These are phyloP conservation scores for Schlechtendalia chinensis DNA, from an alignment of 1,140 invertebrate genomes.

Conservation along the genomic window DNA sequence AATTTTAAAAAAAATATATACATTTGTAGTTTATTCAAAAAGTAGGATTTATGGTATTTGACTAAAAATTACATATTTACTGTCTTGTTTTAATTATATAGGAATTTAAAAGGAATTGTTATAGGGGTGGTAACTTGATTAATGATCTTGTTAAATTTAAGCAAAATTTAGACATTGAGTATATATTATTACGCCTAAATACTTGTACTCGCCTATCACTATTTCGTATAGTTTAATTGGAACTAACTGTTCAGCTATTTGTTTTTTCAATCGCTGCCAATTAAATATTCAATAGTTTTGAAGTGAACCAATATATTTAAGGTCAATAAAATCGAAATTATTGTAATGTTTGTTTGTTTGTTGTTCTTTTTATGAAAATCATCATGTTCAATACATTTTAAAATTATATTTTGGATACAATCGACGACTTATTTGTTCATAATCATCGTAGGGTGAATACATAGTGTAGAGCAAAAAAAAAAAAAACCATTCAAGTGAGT, in stretches of 20 bases:
- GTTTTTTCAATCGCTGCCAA: conserved; percentile 29
- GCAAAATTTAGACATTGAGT: neutral
- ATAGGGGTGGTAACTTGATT: neutral
- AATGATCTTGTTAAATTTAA: neutral
- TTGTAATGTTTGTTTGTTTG: neutral
- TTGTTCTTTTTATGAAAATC: conserved; percentile 9
- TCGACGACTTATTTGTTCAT: neutral
- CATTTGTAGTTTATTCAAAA: neutral
- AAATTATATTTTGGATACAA: neutral
- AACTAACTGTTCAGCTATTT: conserved; percentile 39
- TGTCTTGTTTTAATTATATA: neutral
- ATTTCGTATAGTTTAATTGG: conserved; percentile 18
- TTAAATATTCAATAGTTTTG: conserved; percentile 22
- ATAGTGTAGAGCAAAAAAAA: conserved; percentile 2
- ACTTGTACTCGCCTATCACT: neutral
- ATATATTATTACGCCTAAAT: neutral
- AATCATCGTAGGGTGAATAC: neutral
- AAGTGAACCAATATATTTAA: conserved; percentile 25
- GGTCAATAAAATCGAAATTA: conserved; percentile 25
- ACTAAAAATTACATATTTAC: neutral
- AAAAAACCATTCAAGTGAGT: conserved; percentile 31
- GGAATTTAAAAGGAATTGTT: neutral
- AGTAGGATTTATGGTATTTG: neutral
- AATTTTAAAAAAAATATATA: conserved; percentile 6
- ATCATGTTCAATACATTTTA: neutral